Evolutionary conservation across 2,797 vertebrate genomes (phyloP), one percentile per base, ranked within the genome.

Genomic region (Caiman crocodilus): DNA sequence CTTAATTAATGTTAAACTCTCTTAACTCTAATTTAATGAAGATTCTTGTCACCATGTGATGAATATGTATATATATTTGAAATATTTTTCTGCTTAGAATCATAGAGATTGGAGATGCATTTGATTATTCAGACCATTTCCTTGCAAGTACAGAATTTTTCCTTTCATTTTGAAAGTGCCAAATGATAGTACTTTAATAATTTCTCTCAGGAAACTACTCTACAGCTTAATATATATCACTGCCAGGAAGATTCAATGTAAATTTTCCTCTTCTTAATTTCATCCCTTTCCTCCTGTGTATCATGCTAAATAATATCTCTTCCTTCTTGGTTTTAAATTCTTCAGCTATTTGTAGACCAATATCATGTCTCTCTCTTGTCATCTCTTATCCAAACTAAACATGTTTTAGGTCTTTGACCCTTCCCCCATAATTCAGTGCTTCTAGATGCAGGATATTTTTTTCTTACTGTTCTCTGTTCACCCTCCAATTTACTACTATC

Each of bases 201-300:
- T 85, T 90, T 17, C 3, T 86, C 18, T 74, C 87, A 69, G 18
- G 67, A 69, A 69, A 21, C 20, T 32, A 69, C n/a, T 61, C 6
- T 88, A 18, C 58, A 84, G 14, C 14, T 35, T 6, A 87, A 50
- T 21, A 21, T 63, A 65, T n/a, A 78, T 50, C 76, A 82, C 20
- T 89, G 14, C 18, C 28, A 84, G 79, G 73, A 84, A 76, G 20
- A 92, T 77, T 86, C 32, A 42, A 78, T 3, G 20, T 61, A 67
- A 6, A 14, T 84, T 82, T 92, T 81, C 50, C 12, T 7, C 60
- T 76, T 79, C 64, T 61, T 60, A 74, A 35, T 69, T 90, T 83
- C 79, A 4, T 6, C 5, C 2, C 11, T 96, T 42, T 1, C 0
- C 1, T 71, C 56, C 32, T 57, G 57, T 64, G 5, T 69, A 18